Base-by-base conservation (phyloP, 2,888 invertebrate species). In the Parnassius glacialis region DNA sequence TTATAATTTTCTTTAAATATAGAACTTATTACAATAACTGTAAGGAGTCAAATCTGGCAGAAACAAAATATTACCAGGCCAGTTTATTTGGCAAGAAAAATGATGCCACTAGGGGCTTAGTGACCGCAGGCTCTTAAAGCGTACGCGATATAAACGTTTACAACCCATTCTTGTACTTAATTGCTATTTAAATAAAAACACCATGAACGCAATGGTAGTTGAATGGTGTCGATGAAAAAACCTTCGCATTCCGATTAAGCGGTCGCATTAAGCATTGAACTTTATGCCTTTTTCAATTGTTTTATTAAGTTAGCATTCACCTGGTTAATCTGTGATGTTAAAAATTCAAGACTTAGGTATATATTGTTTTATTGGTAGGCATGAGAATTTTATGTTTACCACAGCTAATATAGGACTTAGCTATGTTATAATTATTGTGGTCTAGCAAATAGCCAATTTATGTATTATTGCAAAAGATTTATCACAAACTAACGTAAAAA, bases 141-240 rank as follows among this genome's bases (percentile, higher is more conserved):
- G 83, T 79, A 81, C 82, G 74, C 80, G 74, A 78, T 76, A 83
- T 86, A 84, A 86, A 87, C 83, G 76, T 88, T 90, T 86, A 90
- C 87, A 81, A 81, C 87, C 88, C 87, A 88, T 90, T 90, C 90
- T 89, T 88, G 83, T 79, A 81, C 79, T 87, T 89, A 90, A 89
- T 89, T 89, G 87, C 85, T 85, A 85, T 89, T 90, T 83, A 88
- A 90, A 89, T 86, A 87, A 89, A 87, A 88, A 87, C 84, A 83
- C 86, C 84, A 83, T 84, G 85, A 86, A 84, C 75, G 82, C 81
- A 85, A 83, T 81, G 78, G 76, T 74, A 75, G 78, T 79, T 74
- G 73, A 72, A 69, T 75, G 79, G 79, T 76, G 74, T 55, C 42
- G 62, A 74, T 73, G 74, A 78, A 77, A 77, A 80, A 74, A 71